Base-by-base conservation (phyloP, 1,140 invertebrate species). In the Formica exsecta region DNA sequence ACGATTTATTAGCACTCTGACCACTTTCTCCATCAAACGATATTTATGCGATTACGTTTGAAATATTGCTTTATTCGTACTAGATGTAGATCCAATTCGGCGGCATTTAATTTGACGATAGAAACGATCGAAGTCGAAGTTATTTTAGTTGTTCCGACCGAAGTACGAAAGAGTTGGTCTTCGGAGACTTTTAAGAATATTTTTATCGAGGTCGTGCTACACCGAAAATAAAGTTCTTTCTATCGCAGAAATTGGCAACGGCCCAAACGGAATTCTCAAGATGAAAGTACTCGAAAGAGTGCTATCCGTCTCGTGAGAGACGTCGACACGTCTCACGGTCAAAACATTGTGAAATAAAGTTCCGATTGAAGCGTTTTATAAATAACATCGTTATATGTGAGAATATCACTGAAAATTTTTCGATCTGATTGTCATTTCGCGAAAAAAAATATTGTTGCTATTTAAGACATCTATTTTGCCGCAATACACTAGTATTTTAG, bases 151-250 rank as follows among this genome's bases (percentile, higher is more conserved):
- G 22, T 13, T 41, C 3, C 13, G n/a, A 19, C 13, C 16, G 38
- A n/a, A 22, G 13, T n/a, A 59, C 32, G 22, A 32, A 7, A 44
- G 48, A 51, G 16, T 29, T 11, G 25, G 4, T 48, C 29, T 48
- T 29, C 41, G 41, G 19, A 62, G 16, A 57, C 57, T 51, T 75
- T 75, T 51, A 22, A 36, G 66, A 86, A 85, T 88, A 85, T 85
- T 66, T 91, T 85, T 87, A 90, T 87, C 85, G 85, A 81, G 88
- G 83, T 83, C 88, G 61, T 4, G 48, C 48, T 19, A 25, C 32
- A 79, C 80, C 87, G 36, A 90, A 93, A 92, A 93, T 92, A 91
- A 88, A 87, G 81, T 90, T 86, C 74, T 87, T 76, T 86, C 66
- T 38, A 86, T 81, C 85, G 76, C 48, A 71, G 85, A 89, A 86